Evolutionary conservation across 1,140 invertebrate genomes (phyloP), one percentile per base, ranked within the genome.

Genomic region (Wasmannia auropunctata): DNA sequence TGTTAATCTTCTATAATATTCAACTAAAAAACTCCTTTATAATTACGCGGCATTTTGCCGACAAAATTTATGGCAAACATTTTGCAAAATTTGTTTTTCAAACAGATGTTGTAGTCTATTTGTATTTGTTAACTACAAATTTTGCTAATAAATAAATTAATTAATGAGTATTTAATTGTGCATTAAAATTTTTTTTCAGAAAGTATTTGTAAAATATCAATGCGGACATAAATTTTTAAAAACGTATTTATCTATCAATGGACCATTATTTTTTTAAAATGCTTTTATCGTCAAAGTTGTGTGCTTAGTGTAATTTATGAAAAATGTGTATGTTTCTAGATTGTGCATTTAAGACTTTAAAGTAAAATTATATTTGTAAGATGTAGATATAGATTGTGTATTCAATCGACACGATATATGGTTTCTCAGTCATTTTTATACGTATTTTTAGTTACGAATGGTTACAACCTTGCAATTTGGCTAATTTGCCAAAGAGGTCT

Each of bases 341-440:
- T 67, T 31, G 34, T 56, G 37, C 62, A 86, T 88, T 88, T 83
- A 83, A 80, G 3, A 7, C 11, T 85, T 88, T 88, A 69, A 85
- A 10, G 16, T 28, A 3, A 49, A 46, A 16, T 6, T 54, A 62
- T 54, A 62, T 22, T 72, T 25, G 19, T 51, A 34, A 74, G 28
- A 25, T 22, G 67, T 69, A 72, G 6, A 34, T 63, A 16, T 65
- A n/a, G 75, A 86, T 67, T 31, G 63, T n/a, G n/a, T n/a, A n/a
- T n/a, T n/a, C n/a, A n/a, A 85, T 74, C 65, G 54, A 51, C 40
- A 75, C 49, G n/a, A n/a, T n/a, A 46, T 2, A 69, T 75, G 5
- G n/a, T 25, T 22, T 88, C 70, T 88, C 49, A 43, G 28, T 85
- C 34, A 0, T 49, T 88, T 89, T 89, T 86, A 83, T 88, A 89